These are phyloP conservation scores for Cryptus armator DNA, from an alignment of 2,888 invertebrate genomes.

Conservation along the genomic window DNA sequence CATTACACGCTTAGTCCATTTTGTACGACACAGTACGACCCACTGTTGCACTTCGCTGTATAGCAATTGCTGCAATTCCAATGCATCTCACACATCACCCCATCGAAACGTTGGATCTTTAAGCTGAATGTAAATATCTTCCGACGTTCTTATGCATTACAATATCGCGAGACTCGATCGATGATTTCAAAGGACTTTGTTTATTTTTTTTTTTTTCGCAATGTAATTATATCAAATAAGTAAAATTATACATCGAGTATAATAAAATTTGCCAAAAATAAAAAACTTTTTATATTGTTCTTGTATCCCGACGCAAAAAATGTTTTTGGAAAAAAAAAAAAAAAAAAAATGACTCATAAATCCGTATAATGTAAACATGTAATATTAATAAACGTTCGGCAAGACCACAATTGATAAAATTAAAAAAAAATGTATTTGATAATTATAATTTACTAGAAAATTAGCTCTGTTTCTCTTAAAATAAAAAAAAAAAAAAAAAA, in stretches of 20 bases:
- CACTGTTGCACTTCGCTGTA: conserved; percentile 26
- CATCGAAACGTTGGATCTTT: not conserved
- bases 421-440: not conserved
- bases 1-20: conserved; percentile 49
- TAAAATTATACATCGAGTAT: too few relatives aligned
- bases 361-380: not conserved
- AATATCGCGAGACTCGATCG: not conserved
- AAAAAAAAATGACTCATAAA: not conserved
- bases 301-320: not conserved
- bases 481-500: not conserved
- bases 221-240: too few relatives aligned
- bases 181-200: not conserved
- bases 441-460: not conserved
- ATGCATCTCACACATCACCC: conserved; percentile 30
- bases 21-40: conserved; percentile 1
- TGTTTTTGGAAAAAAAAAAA: not conserved
- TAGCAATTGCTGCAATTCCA: conserved; percentile 1
- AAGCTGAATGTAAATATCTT: not conserved
- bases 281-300: not conserved
- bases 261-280: too few relatives aligned
- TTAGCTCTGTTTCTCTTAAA: not conserved
- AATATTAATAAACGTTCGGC: not conserved
- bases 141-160: not conserved
- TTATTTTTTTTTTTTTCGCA: too few relatives aligned
- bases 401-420: not conserved